phyloP scores from a whole-genome alignment of 2,888 invertebrate genomes.

The Drosophila falleni region DNA sequence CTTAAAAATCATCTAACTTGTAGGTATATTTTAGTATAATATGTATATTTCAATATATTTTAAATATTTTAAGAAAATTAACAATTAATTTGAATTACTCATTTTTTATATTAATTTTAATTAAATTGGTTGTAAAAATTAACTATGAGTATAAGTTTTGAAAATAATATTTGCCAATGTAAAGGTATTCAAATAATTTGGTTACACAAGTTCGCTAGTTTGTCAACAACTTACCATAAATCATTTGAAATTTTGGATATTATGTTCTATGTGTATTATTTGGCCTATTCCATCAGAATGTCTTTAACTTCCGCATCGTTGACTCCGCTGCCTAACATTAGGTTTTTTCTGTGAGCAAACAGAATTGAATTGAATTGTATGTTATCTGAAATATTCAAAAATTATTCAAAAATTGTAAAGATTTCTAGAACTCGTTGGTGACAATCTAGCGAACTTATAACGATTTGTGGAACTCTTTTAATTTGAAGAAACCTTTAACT shows the following conservation, averaged over 20 bases:
- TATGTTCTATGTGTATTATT: background rate
- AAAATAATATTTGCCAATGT: background rate
- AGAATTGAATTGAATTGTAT: constrained; percentile 4
- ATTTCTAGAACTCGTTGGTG: background rate
- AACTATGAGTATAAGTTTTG: too few species aligned
- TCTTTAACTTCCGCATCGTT: constrained; percentile 24
- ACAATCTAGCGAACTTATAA: constrained; percentile 51
- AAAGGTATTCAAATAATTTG: background rate
- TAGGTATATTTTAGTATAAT: too few species aligned
- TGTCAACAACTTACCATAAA: constrained; percentile 48
- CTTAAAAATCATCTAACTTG: too few species aligned
- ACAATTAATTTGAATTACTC: too few species aligned
- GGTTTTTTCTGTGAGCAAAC: constrained; percentile 38
- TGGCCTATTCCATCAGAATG: constrained; percentile 29
- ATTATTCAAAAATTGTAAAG: constrained; percentile 1
- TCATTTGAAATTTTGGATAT: constrained; percentile 28
- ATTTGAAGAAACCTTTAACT: constrained; percentile 41
- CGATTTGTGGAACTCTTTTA: background rate
- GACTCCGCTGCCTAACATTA: constrained; percentile 29
- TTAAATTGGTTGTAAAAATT: too few species aligned
- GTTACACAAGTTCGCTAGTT: constrained; percentile 49
- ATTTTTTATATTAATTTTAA: too few species aligned
- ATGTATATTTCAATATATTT: too few species aligned
- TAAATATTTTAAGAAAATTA: too few species aligned
- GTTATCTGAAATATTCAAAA: background rate